Base-by-base conservation (phyloP, 2,113 vertebrate genomes). In the Porphyrio hochstetteri region DNA sequence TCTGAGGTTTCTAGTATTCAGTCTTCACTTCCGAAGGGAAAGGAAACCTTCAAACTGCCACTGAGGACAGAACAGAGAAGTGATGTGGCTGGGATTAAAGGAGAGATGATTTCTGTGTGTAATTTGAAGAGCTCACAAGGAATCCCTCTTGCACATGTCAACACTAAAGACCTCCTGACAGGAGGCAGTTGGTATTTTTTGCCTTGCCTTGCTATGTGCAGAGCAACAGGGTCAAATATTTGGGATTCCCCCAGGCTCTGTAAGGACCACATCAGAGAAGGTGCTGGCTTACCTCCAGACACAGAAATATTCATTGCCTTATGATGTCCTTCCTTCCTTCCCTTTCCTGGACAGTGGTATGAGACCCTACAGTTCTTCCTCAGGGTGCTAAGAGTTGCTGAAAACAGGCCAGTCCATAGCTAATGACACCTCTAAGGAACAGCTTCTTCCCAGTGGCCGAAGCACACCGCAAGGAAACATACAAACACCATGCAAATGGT, bases 161-260 rank as follows among this genome's bases (percentile, higher is more conserved):
- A 65, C 15, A 52, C 35, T 57, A 67, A 75, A 82, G 57, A 35
- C 1, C 0, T 14, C 40, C 42, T 55, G 60, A 31, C 24, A 64
- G 42, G n/a, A 83, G 35, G 13, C 60, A 40, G 31, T 70, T 64
- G 31, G 17, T 8, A 23, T 55, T 59, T 48, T 88, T 57, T 64
- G 28, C 52, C 9, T 17, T 80, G 27, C 35, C 42, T 88, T 16
- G 5, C 10, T 35, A n/a, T 40, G 38, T 38, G 61, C 56, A 38
- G 13, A 44, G 40, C 28, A 28, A 48, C 7, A 7, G 23, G 12
- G 11, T 23, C 33, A 56, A 67, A 1, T 0, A 2, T 7, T 55
- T 42, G 27, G 40, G 56, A 55, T 55, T 80, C 63, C 60, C 68
- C 52, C 33, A 76, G n/a, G 16, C 10, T 74, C 35, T 48, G 9